Evolutionary conservation across 2,888 invertebrate genomes (phyloP), one percentile per base, ranked within the genome.

Genomic region (Doris montereyensis): DNA sequence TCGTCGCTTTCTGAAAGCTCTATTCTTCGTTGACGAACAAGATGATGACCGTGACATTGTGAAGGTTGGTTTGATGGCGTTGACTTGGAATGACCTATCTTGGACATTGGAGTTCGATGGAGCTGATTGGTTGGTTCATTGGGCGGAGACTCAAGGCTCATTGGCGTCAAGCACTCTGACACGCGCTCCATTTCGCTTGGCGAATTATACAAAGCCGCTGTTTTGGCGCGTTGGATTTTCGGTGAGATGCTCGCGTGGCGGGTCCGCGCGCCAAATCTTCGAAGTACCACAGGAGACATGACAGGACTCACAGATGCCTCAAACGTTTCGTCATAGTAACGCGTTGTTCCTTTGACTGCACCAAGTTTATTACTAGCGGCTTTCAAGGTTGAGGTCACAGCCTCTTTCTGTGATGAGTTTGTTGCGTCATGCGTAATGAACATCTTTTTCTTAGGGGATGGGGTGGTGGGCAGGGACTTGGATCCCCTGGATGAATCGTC

Each of bases 241-340:
- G 79, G 79, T 30, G 79, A 79, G 1, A 79, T 79, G 26, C 79
- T 79, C 17, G 79, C 79, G 35, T 79, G 79, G 8, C 79, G 21
- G 0, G 79, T 75, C 4, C 79, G 30, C 21, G 79, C 79, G 5
- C 79, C 79, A 32, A 79, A 79, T 8, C 79, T 57, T 1, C 79
- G 67, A 4, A 79, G 35, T 1, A 79, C 35, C 1, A 79, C 75
- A 0, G 79, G 79, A 13, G 79, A 79, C 35, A 32, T 75, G 32
- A 75, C 58, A 10, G 75, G 75, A 35, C 70, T 79, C 8, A 75
- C 70, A 0, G 41, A 32, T 0, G 74, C 65, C 24, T 79, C 79
- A 30, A 41, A 79, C 24, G 75, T 70, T 24, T 65, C 78, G 28
- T 73, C 34, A 41, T 35, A 73, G 13, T 65, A 65, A 4, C 67